These are phyloP conservation scores for Heliothis subflexa DNA, from an alignment of 1,140 invertebrate genomes.

Conservation along the genomic window DNA sequence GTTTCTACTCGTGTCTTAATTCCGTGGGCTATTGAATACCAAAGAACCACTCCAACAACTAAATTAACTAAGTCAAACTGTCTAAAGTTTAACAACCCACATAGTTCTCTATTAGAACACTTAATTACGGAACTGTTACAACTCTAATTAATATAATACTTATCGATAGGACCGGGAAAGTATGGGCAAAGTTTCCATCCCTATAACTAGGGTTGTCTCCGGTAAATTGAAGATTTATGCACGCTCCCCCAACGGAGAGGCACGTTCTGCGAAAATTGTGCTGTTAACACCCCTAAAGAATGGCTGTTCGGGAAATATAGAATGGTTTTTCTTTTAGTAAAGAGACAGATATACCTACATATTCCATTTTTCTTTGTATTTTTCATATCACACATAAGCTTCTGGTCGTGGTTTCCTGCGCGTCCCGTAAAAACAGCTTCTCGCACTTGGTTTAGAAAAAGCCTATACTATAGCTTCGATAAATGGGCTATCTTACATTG, in stretches of 20 bases:
- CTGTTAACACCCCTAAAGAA: constrained; percentile 31
- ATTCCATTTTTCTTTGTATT: no score
- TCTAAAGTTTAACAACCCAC: neutral
- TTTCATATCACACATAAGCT: no score
- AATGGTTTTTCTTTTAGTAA: no score
- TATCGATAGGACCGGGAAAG: constrained; percentile 6
- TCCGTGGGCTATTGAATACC: no score
- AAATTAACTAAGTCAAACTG: neutral
- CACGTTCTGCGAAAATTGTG: constrained; percentile 42
- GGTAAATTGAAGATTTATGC: neutral
- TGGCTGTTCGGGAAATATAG: neutral
- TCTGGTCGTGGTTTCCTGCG: no score
- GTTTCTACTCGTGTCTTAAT: no score
- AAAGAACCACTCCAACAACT: neutral
- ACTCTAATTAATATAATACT: constrained; percentile 17
- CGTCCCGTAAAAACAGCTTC: no score
- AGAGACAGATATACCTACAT: no score
- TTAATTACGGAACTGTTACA: constrained; percentile 1
- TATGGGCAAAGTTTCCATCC: constrained; percentile 4
- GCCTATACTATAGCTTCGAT: no score
- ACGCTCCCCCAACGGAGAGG: neutral
- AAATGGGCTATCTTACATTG: no score
- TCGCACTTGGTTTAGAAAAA: no score
- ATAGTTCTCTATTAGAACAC: constrained; percentile 6
- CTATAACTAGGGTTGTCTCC: neutral